Evolutionary conservation across 1,140 invertebrate species (phyloP).

Genomic region (Scaptomyza montana): DNA sequence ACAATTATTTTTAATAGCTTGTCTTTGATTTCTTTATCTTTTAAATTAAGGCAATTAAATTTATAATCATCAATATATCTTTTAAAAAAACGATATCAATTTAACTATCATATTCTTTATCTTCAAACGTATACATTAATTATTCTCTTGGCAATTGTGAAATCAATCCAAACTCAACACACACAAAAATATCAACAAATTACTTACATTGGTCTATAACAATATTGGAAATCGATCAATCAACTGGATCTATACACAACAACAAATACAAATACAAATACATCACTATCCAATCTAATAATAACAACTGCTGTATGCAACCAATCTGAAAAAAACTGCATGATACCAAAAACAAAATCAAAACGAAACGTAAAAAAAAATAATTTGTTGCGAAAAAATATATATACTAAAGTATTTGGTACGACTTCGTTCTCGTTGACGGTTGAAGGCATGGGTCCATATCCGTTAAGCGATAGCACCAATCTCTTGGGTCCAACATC

Average conservation of each 20-base stretch:
- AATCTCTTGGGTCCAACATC: conserved; percentile 82
- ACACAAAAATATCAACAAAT: conserved; percentile 28
- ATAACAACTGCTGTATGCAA: conserved; percentile 61
- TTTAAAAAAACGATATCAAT: conserved; percentile 26
- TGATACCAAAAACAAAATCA: conserved; percentile 49
- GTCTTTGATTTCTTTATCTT: not conserved
- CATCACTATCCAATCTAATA: conserved; percentile 15
- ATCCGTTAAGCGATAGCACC: conserved; percentile 83
- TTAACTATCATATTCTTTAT: conserved; percentile 45
- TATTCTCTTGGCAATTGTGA: conserved; percentile 35
- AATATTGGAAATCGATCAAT: conserved; percentile 41
- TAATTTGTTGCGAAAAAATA: conserved; percentile 13
- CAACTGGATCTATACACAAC: conserved; percentile 44
- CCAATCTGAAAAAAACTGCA: conserved; percentile 59
- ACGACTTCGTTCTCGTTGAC: conserved; percentile 83
- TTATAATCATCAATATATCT: conserved; percentile 12
- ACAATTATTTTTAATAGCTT: conserved; percentile 7
- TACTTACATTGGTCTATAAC: conserved; percentile 31
- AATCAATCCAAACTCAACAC: conserved; percentile 24
- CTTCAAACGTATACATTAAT: conserved; percentile 26
- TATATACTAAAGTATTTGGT: conserved; percentile 83
- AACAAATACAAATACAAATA: conserved; percentile 13
- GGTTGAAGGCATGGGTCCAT: conserved; percentile 84
- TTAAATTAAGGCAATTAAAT: conserved; percentile 10
- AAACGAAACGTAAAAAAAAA: conserved; percentile 17